Conservation (phyloP, 2,113 vertebrate species). For the Stigmatopora argus region DNA sequence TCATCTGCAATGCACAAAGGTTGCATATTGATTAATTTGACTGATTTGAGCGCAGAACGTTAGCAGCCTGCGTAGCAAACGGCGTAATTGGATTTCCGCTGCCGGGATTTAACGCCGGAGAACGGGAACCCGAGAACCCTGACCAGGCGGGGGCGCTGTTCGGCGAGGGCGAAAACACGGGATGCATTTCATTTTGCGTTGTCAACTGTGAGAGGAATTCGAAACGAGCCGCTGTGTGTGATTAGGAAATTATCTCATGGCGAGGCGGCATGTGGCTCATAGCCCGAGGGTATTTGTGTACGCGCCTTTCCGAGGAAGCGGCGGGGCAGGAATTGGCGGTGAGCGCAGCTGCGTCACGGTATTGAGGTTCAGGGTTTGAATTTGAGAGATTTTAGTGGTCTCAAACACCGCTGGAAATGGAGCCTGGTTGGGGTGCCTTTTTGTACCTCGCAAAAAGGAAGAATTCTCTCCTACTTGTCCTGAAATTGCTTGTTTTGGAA, state of each 20-base stretch:
- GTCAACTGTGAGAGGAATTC: not conserved
- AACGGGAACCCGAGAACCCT: conserved; percentile 26
- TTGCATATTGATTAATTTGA: conserved; percentile 59
- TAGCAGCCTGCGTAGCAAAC: conserved; percentile 57
- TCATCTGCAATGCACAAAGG: conserved; percentile 41
- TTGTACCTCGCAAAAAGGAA: too few relatives aligned
- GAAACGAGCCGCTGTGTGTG: not conserved
- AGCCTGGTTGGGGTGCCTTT: too few relatives aligned
- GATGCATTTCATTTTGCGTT: not conserved
- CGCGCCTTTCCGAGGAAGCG: not conserved
- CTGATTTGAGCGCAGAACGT: conserved; percentile 60
- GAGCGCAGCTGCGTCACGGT: not conserved
- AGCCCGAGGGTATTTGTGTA: not conserved
- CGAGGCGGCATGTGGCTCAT: not conserved
- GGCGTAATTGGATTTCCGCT: conserved; percentile 66
- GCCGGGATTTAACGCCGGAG: conserved; percentile 46
- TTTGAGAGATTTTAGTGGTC: too few relatives aligned
- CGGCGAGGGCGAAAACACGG: not conserved
- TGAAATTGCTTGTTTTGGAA: too few relatives aligned
- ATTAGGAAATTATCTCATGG: not conserved
- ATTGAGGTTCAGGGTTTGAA: not conserved
- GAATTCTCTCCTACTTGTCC: too few relatives aligned
- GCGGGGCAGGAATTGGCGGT: not conserved
- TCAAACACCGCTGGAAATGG: too few relatives aligned
- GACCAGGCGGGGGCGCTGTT: not conserved